These are phyloP conservation scores for Sthenelais limicola DNA, from an alignment of 2,888 invertebrate species.

Conservation along the genomic window DNA sequence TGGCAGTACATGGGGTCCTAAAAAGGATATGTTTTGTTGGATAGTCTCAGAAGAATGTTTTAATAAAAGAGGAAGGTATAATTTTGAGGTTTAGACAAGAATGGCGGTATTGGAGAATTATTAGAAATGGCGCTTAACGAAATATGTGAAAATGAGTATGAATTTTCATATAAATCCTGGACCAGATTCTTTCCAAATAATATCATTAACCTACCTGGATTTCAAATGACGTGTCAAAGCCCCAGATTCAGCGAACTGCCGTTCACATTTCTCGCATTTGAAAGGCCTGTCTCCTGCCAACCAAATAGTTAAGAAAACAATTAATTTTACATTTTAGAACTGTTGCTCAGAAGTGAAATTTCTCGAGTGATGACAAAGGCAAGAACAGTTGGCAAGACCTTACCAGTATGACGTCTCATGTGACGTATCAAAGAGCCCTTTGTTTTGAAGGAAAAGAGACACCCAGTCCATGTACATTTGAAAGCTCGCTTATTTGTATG, in stretches of 20 bases:
- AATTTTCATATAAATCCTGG: too few species aligned
- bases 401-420: conserved; percentile 66
- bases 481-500: conserved; percentile 61
- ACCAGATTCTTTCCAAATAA: too few species aligned
- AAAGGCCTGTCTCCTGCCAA: conserved; percentile 56
- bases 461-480: conserved; percentile 58
- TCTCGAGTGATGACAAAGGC: neutral
- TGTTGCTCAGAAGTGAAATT: neutral
- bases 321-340: neutral
- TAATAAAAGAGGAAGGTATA: neutral
- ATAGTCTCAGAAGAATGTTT: neutral
- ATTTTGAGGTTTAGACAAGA: too few species aligned
- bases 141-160: too few species aligned
- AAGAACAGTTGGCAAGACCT: too few species aligned
- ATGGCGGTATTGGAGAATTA: too few species aligned
- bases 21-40: neutral
- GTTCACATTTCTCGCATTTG: conserved; percentile 62
- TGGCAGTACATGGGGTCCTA: conserved; percentile 62
- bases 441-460: conserved; percentile 69
- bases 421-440: conserved; percentile 68
- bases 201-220: conserved; percentile 64
- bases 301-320: neutral
- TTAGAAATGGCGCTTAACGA: too few species aligned
- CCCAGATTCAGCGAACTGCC: conserved; percentile 67
- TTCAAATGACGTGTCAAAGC: conserved; percentile 66